These are phyloP conservation scores for Nomada flava DNA, from an alignment of 2,888 invertebrate species.

Conservation along the genomic window DNA sequence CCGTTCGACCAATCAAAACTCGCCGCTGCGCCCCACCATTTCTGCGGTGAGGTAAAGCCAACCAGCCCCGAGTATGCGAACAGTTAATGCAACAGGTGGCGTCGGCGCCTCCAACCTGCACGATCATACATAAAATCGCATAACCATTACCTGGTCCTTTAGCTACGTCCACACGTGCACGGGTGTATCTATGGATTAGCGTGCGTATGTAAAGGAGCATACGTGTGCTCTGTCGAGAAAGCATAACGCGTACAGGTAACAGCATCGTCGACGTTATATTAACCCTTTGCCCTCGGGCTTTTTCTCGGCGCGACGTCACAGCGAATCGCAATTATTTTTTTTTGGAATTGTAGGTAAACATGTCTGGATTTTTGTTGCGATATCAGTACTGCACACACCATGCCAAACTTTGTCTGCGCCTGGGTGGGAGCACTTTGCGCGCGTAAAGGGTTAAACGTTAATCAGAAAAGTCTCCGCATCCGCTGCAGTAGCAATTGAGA, in stretches of 20 bases:
- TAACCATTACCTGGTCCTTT: conserved; percentile 63
- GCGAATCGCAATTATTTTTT: too few relatives aligned
- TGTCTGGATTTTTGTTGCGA: too few relatives aligned
- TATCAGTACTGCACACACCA: too few relatives aligned
- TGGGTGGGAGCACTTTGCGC: too few relatives aligned
- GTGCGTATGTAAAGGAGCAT: conserved; percentile 11
- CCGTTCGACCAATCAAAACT: conserved; percentile 78
- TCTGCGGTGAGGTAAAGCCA: conserved; percentile 16
- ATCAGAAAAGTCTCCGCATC: too few relatives aligned
- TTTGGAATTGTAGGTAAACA: too few relatives aligned
- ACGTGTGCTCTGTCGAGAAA: conserved; percentile 30
- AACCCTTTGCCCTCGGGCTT: too few relatives aligned
- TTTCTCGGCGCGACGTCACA: too few relatives aligned
- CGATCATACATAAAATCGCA: conserved; percentile 54
- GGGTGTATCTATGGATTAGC: conserved; percentile 22
- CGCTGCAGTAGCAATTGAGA: too few relatives aligned
- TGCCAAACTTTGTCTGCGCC: too few relatives aligned
- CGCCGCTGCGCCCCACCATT: conserved; percentile 68
- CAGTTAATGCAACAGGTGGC: conserved; percentile 81
- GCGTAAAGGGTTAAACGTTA: too few relatives aligned
- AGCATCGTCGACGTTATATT: too few relatives aligned
- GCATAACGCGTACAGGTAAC: neutral
- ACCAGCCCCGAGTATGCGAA: conserved; percentile 65
- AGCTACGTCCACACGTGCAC: conserved; percentile 34
- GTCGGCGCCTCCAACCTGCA: conserved; percentile 67